Conservation (phyloP, 1,140 invertebrate species). For the Neuroterus valhalla region DNA sequence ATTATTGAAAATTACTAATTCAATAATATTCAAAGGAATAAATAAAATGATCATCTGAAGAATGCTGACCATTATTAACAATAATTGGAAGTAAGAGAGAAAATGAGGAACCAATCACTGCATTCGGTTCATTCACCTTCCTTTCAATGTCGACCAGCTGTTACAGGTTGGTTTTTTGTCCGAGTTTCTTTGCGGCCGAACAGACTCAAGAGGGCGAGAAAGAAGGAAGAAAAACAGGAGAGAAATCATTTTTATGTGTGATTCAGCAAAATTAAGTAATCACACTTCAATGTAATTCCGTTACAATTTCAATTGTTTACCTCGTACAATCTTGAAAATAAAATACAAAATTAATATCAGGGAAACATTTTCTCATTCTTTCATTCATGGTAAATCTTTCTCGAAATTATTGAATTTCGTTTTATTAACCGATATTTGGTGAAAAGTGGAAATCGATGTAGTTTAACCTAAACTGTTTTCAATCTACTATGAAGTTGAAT, state of each 20-base stretch:
- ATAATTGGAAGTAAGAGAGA: neutral
- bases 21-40: neutral
- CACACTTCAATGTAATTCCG: neutral
- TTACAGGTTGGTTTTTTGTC: neutral
- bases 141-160: constrained; percentile 27
- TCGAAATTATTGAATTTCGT: too few relatives aligned
- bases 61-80: neutral
- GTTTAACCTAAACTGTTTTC: too few relatives aligned
- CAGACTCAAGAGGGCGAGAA: neutral
- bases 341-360: too few relatives aligned
- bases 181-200: neutral
- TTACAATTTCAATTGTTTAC: neutral
- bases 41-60: neutral
- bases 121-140: constrained; percentile 52
- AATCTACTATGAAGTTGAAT: too few relatives aligned
- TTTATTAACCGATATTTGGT: too few relatives aligned
- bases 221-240: too few relatives aligned
- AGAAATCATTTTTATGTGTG: too few relatives aligned
- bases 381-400: too few relatives aligned
- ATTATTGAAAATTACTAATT: neutral
- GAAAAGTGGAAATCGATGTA: too few relatives aligned
- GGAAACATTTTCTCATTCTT: too few relatives aligned
- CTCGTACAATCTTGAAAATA: too few relatives aligned
- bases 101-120: constrained; percentile 16
- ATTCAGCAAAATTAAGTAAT: too few relatives aligned